Conservation (phyloP, 2,888 invertebrate species). For the Tryphoninae sp. region DNA sequence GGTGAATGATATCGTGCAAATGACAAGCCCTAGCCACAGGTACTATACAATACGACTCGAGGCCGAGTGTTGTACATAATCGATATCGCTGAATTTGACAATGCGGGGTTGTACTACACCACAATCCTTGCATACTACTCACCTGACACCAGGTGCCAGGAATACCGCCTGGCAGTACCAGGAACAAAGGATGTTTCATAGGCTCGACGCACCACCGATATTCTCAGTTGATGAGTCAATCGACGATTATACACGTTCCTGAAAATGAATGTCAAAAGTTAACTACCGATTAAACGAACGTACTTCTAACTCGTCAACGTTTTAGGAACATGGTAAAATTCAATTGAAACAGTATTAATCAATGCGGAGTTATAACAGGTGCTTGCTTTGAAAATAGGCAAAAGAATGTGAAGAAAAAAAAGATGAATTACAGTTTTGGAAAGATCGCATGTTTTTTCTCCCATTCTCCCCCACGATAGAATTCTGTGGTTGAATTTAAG, state of each 20-base stretch:
- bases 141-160: not conserved
- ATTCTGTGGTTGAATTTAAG: constrained; percentile 2
- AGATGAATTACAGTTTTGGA: not conserved
- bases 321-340: too few relatives aligned
- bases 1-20: constrained; percentile 20
- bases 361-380: too few relatives aligned
- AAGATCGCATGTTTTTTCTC: not conserved
- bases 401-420: not conserved
- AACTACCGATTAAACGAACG: too few relatives aligned
- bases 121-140: constrained; percentile 17
- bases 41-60: constrained; percentile 4
- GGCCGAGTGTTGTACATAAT: constrained; percentile 32
- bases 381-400: not conserved
- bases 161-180: constrained; percentile 14
- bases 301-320: too few relatives aligned
- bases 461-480: not conserved
- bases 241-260: not conserved
- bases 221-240: constrained; percentile 5
- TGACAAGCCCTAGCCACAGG: constrained; percentile 25
- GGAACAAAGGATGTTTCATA: not conserved
- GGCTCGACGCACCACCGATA: constrained; percentile 15
- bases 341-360: too few relatives aligned
- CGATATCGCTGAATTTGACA: constrained; percentile 49
- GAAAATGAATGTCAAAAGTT: not conserved
- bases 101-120: constrained; percentile 19